A percentile compares a stretch with the other conserved stretches of the same genome.
phyloP scores from a whole-genome alignment of 2,888 invertebrate genomes.

The Drosophila merina region DNA sequence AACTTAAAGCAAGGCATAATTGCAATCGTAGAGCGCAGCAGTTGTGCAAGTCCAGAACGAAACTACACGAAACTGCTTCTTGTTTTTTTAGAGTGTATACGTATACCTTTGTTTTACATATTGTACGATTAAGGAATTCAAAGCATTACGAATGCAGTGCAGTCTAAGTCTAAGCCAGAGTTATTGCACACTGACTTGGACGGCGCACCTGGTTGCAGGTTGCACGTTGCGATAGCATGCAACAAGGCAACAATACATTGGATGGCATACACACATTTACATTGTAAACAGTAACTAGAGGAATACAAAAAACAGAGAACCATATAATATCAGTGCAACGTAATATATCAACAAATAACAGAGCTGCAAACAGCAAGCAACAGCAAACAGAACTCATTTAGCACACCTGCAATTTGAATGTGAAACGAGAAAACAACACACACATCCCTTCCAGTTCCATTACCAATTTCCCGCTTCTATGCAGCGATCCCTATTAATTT shows the following conservation, averaged over 20 bases:
- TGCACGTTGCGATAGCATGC: too few relatives aligned
- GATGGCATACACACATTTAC: constrained; percentile 11
- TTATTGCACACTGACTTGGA: constrained; percentile 37
- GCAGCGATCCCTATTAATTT: constrained; percentile 63
- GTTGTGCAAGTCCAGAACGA: constrained; percentile 16
- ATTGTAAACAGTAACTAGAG: constrained; percentile 38
- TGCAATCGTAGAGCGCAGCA: constrained; percentile 26
- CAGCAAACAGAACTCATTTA: constrained; percentile 60
- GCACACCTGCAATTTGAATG: constrained; percentile 73
- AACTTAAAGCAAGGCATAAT: constrained; percentile 14
- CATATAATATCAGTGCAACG: constrained; percentile 66
- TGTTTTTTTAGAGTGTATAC: constrained; percentile 72
- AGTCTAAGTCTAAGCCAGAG: constrained; percentile 11
- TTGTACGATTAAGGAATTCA: constrained; percentile 42
- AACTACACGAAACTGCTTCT: constrained; percentile 52
- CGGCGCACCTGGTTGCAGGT: constrained; percentile 22
- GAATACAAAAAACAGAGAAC: constrained; percentile 16
- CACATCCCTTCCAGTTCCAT: constrained; percentile 6
- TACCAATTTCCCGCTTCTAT: constrained; percentile 20
- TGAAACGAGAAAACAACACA: constrained; percentile 37
- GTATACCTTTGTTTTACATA: constrained; percentile 66
- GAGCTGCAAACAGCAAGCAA: constrained; percentile 20
- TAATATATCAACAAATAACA: constrained; percentile 60
- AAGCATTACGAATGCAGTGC: constrained; percentile 27
- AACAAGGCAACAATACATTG: too few relatives aligned